Evolutionary conservation across 2,888 invertebrate genomes (phyloP).

Genomic region (Lycophotia porphyrea): DNA sequence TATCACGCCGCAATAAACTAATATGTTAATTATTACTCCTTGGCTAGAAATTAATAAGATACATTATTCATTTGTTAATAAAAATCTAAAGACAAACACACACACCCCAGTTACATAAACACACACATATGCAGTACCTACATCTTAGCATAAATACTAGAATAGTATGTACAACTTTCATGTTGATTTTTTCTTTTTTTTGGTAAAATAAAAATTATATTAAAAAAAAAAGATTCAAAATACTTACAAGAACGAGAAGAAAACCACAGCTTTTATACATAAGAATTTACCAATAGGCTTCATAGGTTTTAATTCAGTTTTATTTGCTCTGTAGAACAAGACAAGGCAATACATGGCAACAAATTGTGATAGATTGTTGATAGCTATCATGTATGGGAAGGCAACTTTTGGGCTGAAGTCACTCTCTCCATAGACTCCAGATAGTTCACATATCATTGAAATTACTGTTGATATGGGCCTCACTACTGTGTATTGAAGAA

Average conservation of each 20-base stretch:
- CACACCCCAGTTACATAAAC: no score
- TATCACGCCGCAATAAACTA: slow-evolving; percentile 96
- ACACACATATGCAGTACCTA: no score
- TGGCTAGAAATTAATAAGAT: slow-evolving; percentile 91
- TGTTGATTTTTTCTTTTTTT: no score
- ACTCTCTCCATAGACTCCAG: slow-evolving; percentile 97
- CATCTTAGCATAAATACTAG: no score
- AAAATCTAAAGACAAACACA: not conserved
- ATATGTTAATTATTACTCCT: slow-evolving; percentile 96
- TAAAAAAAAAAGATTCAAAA: not conserved
- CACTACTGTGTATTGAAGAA: slow-evolving; percentile 98
- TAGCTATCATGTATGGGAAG: slow-evolving; percentile 96
- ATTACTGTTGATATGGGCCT: slow-evolving; percentile 97
- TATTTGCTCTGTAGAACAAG: slow-evolving; percentile 97
- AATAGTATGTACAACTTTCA: no score
- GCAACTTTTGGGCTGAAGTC: slow-evolving; percentile 96
- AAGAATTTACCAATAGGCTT: slow-evolving; percentile 98
- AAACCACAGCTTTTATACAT: slow-evolving; percentile 99
- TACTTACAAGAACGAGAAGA: slow-evolving; percentile 99
- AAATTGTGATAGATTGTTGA: slow-evolving; percentile 98
- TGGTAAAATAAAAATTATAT: no score
- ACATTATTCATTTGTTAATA: slow-evolving; percentile 8
- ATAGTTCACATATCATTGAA: slow-evolving; percentile 96
- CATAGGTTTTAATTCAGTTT: slow-evolving; percentile 96
- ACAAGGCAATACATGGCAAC: slow-evolving; percentile 99